Evolutionary conservation across 1,140 invertebrate species (phyloP), one percentile per base, ranked within the genome.

Genomic region (Sitobion miscanthi): DNA sequence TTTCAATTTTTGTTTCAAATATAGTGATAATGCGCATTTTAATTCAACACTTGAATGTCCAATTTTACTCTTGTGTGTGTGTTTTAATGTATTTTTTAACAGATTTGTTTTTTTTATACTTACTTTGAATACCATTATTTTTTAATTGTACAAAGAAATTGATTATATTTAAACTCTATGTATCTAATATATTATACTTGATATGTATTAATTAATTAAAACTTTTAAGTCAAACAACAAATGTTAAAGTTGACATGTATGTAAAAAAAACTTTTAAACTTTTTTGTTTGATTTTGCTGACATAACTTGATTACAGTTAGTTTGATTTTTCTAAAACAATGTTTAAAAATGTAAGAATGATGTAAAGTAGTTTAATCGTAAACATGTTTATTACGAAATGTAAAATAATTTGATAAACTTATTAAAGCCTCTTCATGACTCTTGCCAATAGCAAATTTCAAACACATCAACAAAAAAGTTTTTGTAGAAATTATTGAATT

Each of bases 391-490:
- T 86, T 86, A 86, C 21, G 3, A 89, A 23, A 25, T 54, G 49
- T 89, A 54, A 88, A 38, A 54, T 23, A 54, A 30, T 90, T 30
- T 57, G 5, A 42, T n/a, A n/a, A 47, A 49, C n/a, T 5, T 35
- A n/a, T 87, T 85, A 85, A 45, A 49, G 35, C 88, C 88, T 90
- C 30, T 62, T 90, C 54, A 62, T 62, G 25, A 30, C 38, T 89
- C 87, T 90, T 90, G 88, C 88, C 88, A 62, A 35, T 90, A 62
- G 23, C 88, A 90, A 90, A 90, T 62, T 90, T 38, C 88, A 90
- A 90, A 90, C 17, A 45, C 6, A 90, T 45, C 42, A n/a, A 90
- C 35, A 90, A 62, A 62, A 62, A 25, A 0, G 23, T 90, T 90
- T 89, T 62, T 35, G 52, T 90, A 57, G 35, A 62, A 90, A 90